Conservation (phyloP, 2,113 vertebrate species). For the Clarias macrocephalus region DNA sequence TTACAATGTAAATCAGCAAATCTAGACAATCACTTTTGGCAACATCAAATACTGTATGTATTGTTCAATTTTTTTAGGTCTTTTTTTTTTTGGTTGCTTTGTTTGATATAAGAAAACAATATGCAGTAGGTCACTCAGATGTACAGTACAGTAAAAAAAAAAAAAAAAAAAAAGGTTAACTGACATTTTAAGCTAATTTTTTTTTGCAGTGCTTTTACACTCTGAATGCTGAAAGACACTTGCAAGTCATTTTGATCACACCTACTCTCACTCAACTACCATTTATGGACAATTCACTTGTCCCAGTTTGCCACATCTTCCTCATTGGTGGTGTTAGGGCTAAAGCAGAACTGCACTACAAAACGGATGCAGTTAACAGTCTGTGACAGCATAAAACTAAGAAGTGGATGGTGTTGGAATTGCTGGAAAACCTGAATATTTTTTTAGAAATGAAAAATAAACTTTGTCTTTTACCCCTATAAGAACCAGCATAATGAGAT, state of each 20-base stretch:
- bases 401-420: not conserved
- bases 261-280: slow-evolving; percentile 29
- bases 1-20: not conserved
- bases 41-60: not conserved
- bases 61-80: no score
- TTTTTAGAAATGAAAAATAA: not conserved
- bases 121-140: not conserved
- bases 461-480: not conserved
- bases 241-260: not conserved
- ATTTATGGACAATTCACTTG: slow-evolving; percentile 48
- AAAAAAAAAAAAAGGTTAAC: no score
- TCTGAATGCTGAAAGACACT: not conserved
- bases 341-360: slow-evolving; percentile 19
- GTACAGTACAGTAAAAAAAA: no score
- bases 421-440: not conserved
- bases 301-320: not conserved
- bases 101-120: not conserved
- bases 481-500: not conserved
- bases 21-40: not conserved
- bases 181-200: not conserved
- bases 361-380: not conserved
- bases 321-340: slow-evolving; percentile 1
- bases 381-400: no score
- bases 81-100: not conserved
- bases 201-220: not conserved